Percentiles rank a stretch among this genome's conserved stretches.
Evolutionary conservation across 2,888 invertebrate genomes (phyloP).

Genomic region (Macaria liturata): DNA sequence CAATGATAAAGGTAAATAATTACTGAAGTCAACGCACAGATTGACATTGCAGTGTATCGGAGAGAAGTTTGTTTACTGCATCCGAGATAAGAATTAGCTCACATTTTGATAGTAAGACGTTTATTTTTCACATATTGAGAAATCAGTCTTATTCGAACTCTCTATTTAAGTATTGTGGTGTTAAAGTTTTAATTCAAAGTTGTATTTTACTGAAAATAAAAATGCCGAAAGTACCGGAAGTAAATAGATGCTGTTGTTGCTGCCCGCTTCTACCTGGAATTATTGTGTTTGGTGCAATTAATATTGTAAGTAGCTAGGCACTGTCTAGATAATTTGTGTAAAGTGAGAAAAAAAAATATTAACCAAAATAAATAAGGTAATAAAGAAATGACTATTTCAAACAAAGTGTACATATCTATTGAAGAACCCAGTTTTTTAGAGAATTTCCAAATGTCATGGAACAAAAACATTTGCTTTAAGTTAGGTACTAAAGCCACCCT

Average conservation of each 20-base stretch:
- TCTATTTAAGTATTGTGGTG: neutral
- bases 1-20: no score
- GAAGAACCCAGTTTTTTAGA: no score
- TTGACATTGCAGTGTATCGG: constrained; percentile 1
- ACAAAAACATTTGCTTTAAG: no score
- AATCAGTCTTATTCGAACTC: constrained; percentile 6
- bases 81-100: constrained; percentile 17
- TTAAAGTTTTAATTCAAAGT: neutral
- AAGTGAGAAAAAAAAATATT: no score
- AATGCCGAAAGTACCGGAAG: constrained; percentile 59
- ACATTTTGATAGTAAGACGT: constrained; percentile 7
- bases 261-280: constrained; percentile 69
- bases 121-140: constrained; percentile 14
- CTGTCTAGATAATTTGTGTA: no score
- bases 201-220: constrained; percentile 35
- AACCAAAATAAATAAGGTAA: no score
- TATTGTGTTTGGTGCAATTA: constrained; percentile 67
- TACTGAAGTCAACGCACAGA: constrained; percentile 20
- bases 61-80: constrained; percentile 20
- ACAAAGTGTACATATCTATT: no score
- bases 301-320: constrained; percentile 59
- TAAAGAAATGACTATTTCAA: no score
- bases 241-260: constrained; percentile 70
- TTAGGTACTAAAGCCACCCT: no score
- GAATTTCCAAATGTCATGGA: no score